Conservation (phyloP, 2,113 vertebrate species). For the Entomyzon cyanotis region DNA sequence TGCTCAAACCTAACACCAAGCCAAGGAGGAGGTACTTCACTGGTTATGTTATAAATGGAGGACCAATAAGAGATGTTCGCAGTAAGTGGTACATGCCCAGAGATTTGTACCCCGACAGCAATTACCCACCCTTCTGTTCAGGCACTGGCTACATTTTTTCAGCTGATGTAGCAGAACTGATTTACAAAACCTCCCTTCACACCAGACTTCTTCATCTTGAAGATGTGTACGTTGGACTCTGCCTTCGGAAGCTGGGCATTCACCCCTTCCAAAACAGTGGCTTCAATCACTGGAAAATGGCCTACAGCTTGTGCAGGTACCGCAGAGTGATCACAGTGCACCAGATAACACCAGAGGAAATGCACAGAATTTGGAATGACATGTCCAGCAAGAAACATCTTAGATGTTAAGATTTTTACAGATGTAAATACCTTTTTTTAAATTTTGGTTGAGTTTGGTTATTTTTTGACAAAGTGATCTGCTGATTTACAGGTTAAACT, state of each 20-base stretch:
- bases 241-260: slow-evolving; percentile 94
- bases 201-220: slow-evolving; percentile 96
- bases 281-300: slow-evolving; percentile 99
- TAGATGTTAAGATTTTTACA: slow-evolving; percentile 86
- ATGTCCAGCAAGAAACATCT: slow-evolving; percentile 99
- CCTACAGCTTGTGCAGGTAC: slow-evolving; percentile 96
- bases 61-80: slow-evolving; percentile 95
- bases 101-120: slow-evolving; percentile 95
- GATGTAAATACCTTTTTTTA: slow-evolving; percentile 70
- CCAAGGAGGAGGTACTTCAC: slow-evolving; percentile 95
- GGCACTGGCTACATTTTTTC: slow-evolving; percentile 98
- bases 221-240: slow-evolving; percentile 96
- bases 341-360: slow-evolving; percentile 98
- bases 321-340: slow-evolving; percentile 95
- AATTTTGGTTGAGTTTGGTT: slow-evolving; percentile 37
- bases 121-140: slow-evolving; percentile 97
- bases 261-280: slow-evolving; percentile 99
- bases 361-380: slow-evolving; percentile 99
- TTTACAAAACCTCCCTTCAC: slow-evolving; percentile 96
- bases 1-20: slow-evolving; percentile 94
- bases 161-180: slow-evolving; percentile 93
- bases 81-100: slow-evolving; percentile 99
- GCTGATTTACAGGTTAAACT: slow-evolving; percentile 56
- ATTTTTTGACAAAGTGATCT: slow-evolving; percentile 54
- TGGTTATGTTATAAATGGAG: slow-evolving; percentile 95